phyloP scores from a whole-genome alignment of 2,113 vertebrate genomes.

The Trochalopteron elliotii region DNA sequence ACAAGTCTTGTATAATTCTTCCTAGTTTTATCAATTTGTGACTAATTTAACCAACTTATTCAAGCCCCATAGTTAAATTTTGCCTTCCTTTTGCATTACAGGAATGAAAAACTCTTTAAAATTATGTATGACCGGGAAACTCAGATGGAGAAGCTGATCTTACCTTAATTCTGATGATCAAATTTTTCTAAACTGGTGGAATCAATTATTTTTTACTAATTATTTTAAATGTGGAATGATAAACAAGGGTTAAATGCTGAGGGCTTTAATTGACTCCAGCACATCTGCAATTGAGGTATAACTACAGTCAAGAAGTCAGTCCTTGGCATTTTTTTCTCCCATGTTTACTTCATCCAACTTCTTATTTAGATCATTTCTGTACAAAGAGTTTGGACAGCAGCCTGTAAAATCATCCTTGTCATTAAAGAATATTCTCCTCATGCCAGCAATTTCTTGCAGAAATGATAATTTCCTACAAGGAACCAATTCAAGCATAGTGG shows the following conservation, averaged over 20 bases:
- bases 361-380: background rate
- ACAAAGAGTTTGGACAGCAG: background rate
- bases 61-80: background rate
- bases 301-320: background rate
- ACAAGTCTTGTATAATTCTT: background rate
- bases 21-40: background rate
- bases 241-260: background rate
- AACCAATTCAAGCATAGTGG: background rate
- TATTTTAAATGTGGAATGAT: background rate
- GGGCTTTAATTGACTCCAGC: background rate
- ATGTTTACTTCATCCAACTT: background rate
- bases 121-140: background rate
- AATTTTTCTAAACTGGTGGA: background rate
- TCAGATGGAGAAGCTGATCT: background rate
- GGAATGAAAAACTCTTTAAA: background rate
- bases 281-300: background rate
- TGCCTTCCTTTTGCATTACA: background rate
- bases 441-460: background rate
- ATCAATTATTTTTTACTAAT: background rate
- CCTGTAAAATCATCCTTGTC: background rate
- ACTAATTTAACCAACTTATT: background rate
- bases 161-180: background rate
- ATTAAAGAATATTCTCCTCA: background rate
- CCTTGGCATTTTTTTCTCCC: background rate
- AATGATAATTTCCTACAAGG: background rate